These are phyloP conservation scores for Troides aeacus DNA, from an alignment of 2,888 invertebrate genomes.

Conservation along the genomic window DNA sequence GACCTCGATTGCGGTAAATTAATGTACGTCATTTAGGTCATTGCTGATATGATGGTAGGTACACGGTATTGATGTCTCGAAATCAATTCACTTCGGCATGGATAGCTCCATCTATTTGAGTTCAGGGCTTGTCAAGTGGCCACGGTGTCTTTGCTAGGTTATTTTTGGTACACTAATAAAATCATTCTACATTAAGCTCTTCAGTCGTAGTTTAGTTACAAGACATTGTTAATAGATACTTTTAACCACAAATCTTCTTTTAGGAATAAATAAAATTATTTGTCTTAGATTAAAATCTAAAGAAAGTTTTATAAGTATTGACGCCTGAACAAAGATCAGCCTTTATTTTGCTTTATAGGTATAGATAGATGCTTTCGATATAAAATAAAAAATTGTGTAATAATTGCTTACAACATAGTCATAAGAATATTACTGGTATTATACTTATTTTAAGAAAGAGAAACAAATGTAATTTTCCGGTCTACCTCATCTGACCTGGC, in stretches of 20 bases:
- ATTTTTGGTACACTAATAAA: not conserved
- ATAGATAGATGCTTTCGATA: no score
- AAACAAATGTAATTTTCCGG: constrained; percentile 27
- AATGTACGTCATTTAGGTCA: constrained; percentile 17
- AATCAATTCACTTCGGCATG: constrained; percentile 30
- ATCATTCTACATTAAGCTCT: not conserved
- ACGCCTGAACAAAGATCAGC: no score
- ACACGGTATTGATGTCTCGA: constrained; percentile 17
- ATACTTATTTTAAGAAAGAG: constrained; percentile 12
- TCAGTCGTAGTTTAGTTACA: no score
- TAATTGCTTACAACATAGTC: not conserved
- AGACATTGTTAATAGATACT: not conserved
- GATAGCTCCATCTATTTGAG: constrained; percentile 30
- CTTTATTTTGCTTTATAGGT: no score
- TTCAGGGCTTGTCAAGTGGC: constrained; percentile 4
- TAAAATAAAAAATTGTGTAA: not conserved
- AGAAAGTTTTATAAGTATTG: no score
- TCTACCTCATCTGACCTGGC: constrained; percentile 25
- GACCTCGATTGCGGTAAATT: constrained; percentile 1
- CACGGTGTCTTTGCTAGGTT: not conserved
- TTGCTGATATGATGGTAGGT: constrained; percentile 23
- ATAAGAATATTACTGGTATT: not conserved
- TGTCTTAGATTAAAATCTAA: no score
- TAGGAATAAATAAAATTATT: no score
- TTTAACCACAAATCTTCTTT: not conserved